phyloP scores from a whole-genome alignment of 2,888 invertebrate species.

The Zootermopsis nevadensis region DNA sequence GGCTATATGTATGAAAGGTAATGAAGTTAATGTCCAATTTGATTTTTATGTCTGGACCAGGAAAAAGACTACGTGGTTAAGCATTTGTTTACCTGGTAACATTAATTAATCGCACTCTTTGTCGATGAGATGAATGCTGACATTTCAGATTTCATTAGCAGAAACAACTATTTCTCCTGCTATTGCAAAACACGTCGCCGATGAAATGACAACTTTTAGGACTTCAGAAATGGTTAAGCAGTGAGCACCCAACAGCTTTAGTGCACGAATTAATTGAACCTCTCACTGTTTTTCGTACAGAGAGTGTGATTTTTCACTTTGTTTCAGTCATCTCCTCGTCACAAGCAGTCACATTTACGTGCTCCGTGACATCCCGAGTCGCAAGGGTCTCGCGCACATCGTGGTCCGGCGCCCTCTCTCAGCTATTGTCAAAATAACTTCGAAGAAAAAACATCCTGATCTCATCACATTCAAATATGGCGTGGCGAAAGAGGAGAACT shows the following conservation, averaged over 20 bases:
- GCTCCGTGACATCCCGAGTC: slow-evolving; percentile 80
- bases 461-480: slow-evolving; percentile 98
- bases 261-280: too few relatives aligned
- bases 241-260: too few relatives aligned
- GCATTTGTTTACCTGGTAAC: too few relatives aligned
- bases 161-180: too few relatives aligned
- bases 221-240: too few relatives aligned
- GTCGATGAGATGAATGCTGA: too few relatives aligned
- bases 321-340: slow-evolving; percentile 83
- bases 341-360: slow-evolving; percentile 89
- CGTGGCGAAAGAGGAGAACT: slow-evolving; percentile 80
- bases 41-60: not conserved
- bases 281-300: too few relatives aligned
- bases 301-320: not conserved
- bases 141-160: too few relatives aligned
- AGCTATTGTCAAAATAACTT: slow-evolving; percentile 96
- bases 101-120: too few relatives aligned
- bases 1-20: slow-evolving; percentile 85
- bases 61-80: too few relatives aligned
- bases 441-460: slow-evolving; percentile 94
- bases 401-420: slow-evolving; percentile 89
- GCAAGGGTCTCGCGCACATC: slow-evolving; percentile 84
- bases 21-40: slow-evolving; percentile 38
- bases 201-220: too few relatives aligned
- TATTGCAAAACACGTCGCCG: too few relatives aligned